phyloP scores from a whole-genome alignment of 2,797 vertebrate genomes.

The Scarus forsteni region DNA sequence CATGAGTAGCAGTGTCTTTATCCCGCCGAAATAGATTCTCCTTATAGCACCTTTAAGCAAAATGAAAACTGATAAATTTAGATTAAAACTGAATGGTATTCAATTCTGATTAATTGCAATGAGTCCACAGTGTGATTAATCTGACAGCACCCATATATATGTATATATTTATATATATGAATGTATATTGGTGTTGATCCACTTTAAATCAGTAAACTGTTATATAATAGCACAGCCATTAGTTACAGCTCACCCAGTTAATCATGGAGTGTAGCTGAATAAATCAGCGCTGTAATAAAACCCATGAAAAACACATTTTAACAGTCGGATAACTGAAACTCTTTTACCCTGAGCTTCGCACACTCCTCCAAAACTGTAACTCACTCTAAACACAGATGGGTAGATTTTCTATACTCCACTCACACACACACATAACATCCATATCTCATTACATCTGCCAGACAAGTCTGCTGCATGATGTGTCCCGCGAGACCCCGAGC shows the following conservation, averaged over 20 bases:
- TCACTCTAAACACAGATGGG: constrained; percentile 60
- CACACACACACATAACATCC: constrained; percentile 26
- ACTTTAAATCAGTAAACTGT: constrained; percentile 51
- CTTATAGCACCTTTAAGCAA: too few species aligned
- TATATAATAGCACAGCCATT: constrained; percentile 41
- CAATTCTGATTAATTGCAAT: too few species aligned
- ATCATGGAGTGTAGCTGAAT: constrained; percentile 52
- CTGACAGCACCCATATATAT: too few species aligned
- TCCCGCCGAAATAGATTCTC: too few species aligned
- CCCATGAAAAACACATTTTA: constrained; percentile 63
- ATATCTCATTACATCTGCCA: constrained; percentile 79
- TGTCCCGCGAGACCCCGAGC: constrained; percentile 62
- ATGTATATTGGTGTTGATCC: not conserved
- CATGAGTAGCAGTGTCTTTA: too few species aligned
- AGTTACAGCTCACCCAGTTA: constrained; percentile 47
- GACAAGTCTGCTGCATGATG: constrained; percentile 72
- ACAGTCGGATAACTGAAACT: constrained; percentile 61
- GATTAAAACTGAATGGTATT: too few species aligned
- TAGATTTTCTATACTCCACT: constrained; percentile 52
- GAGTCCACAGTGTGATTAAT: too few species aligned
- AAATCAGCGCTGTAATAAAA: constrained; percentile 61
- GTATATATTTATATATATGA: too few species aligned
- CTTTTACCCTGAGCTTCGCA: constrained; percentile 37
- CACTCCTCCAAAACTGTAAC: constrained; percentile 54
- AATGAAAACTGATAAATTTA: too few species aligned